Percentiles rank a stretch among this genome's conserved stretches.
Evolutionary conservation across 2,797 vertebrate species (phyloP).

Genomic region (Microctenopoma stevenorrisi): DNA sequence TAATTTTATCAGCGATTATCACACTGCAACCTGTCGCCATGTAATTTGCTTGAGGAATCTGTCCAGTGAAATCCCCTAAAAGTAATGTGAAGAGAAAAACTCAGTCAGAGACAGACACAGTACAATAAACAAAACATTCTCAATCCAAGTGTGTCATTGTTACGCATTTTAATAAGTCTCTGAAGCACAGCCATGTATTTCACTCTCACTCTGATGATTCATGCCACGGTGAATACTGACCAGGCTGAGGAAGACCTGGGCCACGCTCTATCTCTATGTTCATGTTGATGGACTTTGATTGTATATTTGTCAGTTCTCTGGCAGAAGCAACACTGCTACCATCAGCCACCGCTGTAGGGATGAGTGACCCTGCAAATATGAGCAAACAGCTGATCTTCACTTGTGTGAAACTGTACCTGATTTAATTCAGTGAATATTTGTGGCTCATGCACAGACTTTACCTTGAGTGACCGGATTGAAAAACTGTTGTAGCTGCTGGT

Average conservation of each 20-base stretch:
- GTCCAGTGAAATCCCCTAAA: background rate
- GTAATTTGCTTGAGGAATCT: background rate
- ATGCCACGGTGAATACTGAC: conserved; percentile 3
- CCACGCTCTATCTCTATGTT: background rate
- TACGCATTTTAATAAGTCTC: no score
- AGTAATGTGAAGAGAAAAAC: no score
- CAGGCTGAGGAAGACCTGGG: background rate
- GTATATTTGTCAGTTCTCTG: background rate
- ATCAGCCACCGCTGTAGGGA: background rate
- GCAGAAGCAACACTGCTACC: background rate
- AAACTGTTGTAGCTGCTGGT: background rate
- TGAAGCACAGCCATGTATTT: background rate
- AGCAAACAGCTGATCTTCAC: no score
- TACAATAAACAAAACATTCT: no score
- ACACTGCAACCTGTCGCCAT: background rate
- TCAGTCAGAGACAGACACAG: background rate
- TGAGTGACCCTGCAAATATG: background rate
- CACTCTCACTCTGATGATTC: no score
- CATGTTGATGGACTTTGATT: accelerated
- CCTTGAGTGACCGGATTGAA: background rate
- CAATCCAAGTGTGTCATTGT: no score
- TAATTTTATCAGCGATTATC: conserved; percentile 5
- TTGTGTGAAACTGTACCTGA: no score
- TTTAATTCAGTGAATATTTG: no score
- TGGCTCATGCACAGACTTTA: background rate